A percentile compares a stretch with the other conserved stretches of the same genome.
These are phyloP conservation scores for Gibbula magus DNA, from an alignment of 2,888 invertebrate species.

Conservation along the genomic window DNA sequence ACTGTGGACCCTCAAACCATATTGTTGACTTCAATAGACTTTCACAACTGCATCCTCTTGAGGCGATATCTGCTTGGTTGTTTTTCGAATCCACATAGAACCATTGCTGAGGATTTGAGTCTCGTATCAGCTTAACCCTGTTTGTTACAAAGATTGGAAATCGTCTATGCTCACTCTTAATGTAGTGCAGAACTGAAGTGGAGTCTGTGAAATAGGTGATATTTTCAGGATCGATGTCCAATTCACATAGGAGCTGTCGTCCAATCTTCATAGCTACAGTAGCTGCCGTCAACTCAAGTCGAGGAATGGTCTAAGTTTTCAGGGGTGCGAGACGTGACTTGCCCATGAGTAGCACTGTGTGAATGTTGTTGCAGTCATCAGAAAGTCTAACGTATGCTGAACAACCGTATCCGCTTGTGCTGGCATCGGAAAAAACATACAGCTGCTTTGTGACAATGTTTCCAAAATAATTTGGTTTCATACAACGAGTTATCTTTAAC, in stretches of 20 bases:
- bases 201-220: not conserved
- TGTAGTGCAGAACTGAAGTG: not conserved
- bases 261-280: not conserved
- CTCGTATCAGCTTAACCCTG: not conserved
- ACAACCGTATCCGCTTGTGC: not conserved
- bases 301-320: not conserved
- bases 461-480: not conserved
- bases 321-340: not conserved
- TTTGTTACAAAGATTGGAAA: not conserved
- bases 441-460: not conserved
- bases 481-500: not conserved
- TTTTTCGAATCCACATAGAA: too few species aligned
- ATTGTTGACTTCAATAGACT: too few species aligned
- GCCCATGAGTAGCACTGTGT: not conserved
- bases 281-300: not conserved
- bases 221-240: not conserved
- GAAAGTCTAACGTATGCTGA: not conserved
- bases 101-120: not conserved
- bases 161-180: not conserved
- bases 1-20: too few species aligned
- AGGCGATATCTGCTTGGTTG: too few species aligned
- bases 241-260: not conserved
- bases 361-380: not conserved
- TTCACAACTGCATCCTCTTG: too few species aligned
- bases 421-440: not conserved